phyloP scores from a whole-genome alignment of 2,797 vertebrate species.

The Gila robusta region DNA sequence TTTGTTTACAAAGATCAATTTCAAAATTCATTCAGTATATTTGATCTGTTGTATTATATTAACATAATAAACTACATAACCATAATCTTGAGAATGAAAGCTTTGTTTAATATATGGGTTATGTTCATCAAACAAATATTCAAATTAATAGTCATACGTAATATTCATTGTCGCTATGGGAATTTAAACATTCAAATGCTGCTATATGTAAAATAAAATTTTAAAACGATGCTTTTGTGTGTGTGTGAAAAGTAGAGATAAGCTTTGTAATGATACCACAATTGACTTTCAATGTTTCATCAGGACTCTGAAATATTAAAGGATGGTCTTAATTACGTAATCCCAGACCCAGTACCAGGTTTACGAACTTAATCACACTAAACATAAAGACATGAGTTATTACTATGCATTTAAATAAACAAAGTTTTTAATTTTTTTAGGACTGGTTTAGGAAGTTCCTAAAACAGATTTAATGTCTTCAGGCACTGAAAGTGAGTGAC shows the following conservation, averaged over 20 bases:
- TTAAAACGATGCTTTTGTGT: neutral
- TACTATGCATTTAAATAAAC: neutral
- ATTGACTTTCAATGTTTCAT: neutral
- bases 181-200: neutral
- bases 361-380: neutral
- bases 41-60: neutral
- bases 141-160: neutral
- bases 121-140: neutral
- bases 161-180: neutral
- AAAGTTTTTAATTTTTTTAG: neutral
- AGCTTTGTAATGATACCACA: neutral
- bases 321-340: neutral
- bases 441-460: neutral
- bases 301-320: neutral
- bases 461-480: constrained; percentile 20
- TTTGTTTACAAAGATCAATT: neutral
- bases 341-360: neutral
- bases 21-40: neutral
- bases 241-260: neutral
- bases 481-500: constrained; percentile 76
- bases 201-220: neutral
- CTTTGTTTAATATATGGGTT: neutral
- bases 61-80: neutral
- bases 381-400: neutral
- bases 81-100: neutral